Evolutionary conservation across 2,113 vertebrate species (phyloP), one percentile per base, ranked within the genome.

Genomic region (Mastomys natalensis): DNA sequence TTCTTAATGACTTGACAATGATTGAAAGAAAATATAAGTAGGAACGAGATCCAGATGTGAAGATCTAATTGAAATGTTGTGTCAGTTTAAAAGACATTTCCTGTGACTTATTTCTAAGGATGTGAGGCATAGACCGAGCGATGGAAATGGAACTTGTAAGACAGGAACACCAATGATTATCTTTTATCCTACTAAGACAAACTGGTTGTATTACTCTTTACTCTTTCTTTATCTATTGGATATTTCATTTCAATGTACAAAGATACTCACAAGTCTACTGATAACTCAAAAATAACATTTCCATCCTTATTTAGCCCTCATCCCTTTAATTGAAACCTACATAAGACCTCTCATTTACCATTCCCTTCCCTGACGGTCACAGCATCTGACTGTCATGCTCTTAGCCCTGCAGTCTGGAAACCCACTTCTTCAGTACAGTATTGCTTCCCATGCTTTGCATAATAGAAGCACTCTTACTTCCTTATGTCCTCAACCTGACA

Each of bases 51-150:
- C 96, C 68, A 87, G 45, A 95, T 43, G 81, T 48, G 90, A 93
- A 93, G 88, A 68, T 76, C 72, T 73, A 92, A 90, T 77, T 58
- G 84, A 92, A 95, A 95, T 85, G 90, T 92, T 11, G 13, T 92
- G 88, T 88, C 89, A 40, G 64, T 95, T 91, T 73, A 94, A 74
- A 94, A 82, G 91, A 81, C 13, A 0, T 55, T 84, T 87, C 85
- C 72, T 77, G 85, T 86, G 89, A 87, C 82, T 94, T 95, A 92
- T 90, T 96, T 97, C 95, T 97, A 96, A 96, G 77, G 80, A 92
- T 72, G 88, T 85, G 95, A 62, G 60, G n/a, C 31, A 9, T 11
- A 34, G 82, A 74, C 77, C 60, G 0, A 15, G 66, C 16, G 85
- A 95, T 21, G 86, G 92, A 60, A 73, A 87, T 21, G 85, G 53